phyloP scores from a whole-genome alignment of 1,140 invertebrate genomes.

The Zaprionus camerounensis region DNA sequence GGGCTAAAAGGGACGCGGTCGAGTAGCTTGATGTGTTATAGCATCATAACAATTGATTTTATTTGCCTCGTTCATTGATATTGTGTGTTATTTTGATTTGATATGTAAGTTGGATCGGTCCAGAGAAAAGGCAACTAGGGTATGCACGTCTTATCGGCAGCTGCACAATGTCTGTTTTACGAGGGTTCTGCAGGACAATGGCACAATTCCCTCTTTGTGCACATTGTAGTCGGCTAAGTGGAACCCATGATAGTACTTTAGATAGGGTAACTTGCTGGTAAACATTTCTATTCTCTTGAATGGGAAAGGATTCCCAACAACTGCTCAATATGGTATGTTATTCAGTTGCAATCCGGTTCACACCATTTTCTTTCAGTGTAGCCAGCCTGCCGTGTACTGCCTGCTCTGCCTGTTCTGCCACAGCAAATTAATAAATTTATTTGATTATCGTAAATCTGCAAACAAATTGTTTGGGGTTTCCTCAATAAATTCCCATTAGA shows the following conservation, averaged over 20 bases:
- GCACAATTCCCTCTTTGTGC: slow-evolving; percentile 19
- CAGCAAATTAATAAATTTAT: not conserved
- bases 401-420: not conserved
- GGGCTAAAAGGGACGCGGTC: not conserved
- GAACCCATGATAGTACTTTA: no score
- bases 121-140: not conserved
- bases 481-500: slow-evolving; percentile 54
- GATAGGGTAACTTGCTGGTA: not conserved
- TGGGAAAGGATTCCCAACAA: no score
- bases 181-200: not conserved
- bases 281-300: not conserved
- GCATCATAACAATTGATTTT: slow-evolving; percentile 78
- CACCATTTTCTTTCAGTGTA: not conserved
- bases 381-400: no score
- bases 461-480: slow-evolving; percentile 19
- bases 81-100: slow-evolving; percentile 62
- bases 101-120: slow-evolving; percentile 31
- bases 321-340: not conserved
- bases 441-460: slow-evolving; percentile 6
- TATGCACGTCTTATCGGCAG: slow-evolving; percentile 18
- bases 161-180: slow-evolving; percentile 36
- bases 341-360: not conserved
- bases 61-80: slow-evolving; percentile 72
- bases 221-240: slow-evolving; percentile 14
- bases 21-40: slow-evolving; percentile 66